Conservation (phyloP, 2,888 invertebrate genomes). For the Ectemnius cavifrons region DNA sequence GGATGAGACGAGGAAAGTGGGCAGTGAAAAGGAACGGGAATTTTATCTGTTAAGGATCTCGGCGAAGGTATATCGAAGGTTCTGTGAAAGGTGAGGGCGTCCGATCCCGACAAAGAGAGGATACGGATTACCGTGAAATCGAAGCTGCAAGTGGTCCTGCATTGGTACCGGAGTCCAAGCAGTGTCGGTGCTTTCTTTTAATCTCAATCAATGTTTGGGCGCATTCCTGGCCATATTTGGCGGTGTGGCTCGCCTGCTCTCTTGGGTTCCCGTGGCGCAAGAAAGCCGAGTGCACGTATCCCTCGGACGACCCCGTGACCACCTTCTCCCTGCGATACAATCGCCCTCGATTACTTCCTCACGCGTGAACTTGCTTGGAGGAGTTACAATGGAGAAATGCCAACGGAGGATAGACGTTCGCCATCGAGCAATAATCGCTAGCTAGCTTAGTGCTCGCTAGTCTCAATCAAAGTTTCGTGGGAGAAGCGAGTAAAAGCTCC, state of each 20-base stretch:
- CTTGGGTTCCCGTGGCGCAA: slow-evolving; percentile 43
- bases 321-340: slow-evolving; percentile 36
- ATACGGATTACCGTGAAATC: background rate
- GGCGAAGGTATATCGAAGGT: too few relatives aligned
- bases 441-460: slow-evolving; percentile 3
- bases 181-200: slow-evolving; percentile 40
- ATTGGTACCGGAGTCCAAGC: slow-evolving; percentile 10
- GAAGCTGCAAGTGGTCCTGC: slow-evolving; percentile 17
- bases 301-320: slow-evolving; percentile 48
- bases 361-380: background rate
- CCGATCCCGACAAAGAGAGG: too few relatives aligned
- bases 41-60: too few relatives aligned
- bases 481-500: slow-evolving; percentile 10
- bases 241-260: slow-evolving; percentile 30
- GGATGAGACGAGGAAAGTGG: background rate
- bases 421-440: slow-evolving; percentile 1
- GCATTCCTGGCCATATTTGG: slow-evolving; percentile 72
- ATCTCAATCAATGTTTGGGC: slow-evolving; percentile 61
- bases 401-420: slow-evolving; percentile 25
- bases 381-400: slow-evolving; percentile 33
- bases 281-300: slow-evolving; percentile 38
- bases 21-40: background rate
- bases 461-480: slow-evolving; percentile 32
- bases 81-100: too few relatives aligned
- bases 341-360: slow-evolving; percentile 15